Conservation (phyloP, 2,888 invertebrate species). For the Calephelis perditalis region DNA sequence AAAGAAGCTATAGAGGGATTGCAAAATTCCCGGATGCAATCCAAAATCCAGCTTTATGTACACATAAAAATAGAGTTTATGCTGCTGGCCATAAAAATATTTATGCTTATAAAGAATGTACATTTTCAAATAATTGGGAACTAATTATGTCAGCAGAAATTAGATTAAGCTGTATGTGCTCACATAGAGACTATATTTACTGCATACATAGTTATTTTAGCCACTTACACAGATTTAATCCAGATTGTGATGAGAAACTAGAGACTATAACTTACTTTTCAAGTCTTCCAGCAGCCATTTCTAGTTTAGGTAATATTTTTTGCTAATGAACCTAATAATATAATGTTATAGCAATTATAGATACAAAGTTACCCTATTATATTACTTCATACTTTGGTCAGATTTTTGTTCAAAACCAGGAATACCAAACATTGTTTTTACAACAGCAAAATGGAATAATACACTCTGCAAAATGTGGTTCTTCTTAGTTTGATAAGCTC, state of each 20-base stretch:
- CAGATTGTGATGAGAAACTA: conserved; percentile 41
- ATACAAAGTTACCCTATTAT: neutral
- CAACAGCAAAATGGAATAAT: too few relatives aligned
- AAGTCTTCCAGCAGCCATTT: conserved; percentile 48
- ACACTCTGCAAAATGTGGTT: too few relatives aligned
- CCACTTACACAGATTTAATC: conserved; percentile 51
- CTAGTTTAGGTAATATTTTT: conserved; percentile 47
- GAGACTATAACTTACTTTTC: conserved; percentile 41
- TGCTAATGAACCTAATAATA: too few relatives aligned
- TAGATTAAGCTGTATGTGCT: conserved; percentile 44
- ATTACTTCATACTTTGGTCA: neutral
- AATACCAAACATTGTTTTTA: too few relatives aligned
- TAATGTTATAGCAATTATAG: too few relatives aligned
- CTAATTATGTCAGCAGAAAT: conserved; percentile 41
- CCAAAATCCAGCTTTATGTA: conserved; percentile 57
- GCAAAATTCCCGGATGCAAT: conserved; percentile 54
- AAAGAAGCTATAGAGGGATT: conserved; percentile 45
- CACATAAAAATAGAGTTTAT: conserved; percentile 47
- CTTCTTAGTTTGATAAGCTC: too few relatives aligned
- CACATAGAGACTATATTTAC: conserved; percentile 54
- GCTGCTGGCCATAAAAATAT: conserved; percentile 51
- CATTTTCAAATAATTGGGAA: conserved; percentile 42
- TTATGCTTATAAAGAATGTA: conserved; percentile 47
- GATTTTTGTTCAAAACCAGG: neutral
- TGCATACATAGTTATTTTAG: conserved; percentile 56